Conservation (phyloP, 2,113 vertebrate genomes). For the Microcebus lehilahytsara region DNA sequence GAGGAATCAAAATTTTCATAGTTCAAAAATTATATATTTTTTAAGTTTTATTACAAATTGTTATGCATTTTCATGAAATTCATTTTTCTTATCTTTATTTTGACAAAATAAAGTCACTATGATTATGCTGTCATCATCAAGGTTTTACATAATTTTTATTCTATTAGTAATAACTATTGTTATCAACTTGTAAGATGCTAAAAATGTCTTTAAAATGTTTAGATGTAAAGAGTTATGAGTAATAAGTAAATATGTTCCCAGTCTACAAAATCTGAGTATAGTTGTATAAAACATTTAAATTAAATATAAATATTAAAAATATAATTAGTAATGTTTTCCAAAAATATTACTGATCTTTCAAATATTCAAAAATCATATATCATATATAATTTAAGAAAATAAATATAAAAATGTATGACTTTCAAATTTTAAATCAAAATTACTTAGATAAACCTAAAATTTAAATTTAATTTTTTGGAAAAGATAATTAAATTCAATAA, state of each 20-base stretch:
- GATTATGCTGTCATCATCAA: not conserved
- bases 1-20: not conserved
- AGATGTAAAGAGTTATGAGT: not conserved
- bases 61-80: not conserved
- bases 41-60: not conserved
- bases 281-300: not conserved
- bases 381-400: not conserved
- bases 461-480: not conserved
- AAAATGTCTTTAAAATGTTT: constrained; percentile 4
- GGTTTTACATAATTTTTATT: not conserved
- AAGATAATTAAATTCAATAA: not conserved
- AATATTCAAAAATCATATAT: not conserved
- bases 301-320: not conserved
- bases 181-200: not conserved
- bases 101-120: not conserved
- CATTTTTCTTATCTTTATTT: not conserved
- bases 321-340: not conserved
- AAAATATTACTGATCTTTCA: not conserved
- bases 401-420: not conserved
- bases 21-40: not conserved
- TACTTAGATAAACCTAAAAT: not conserved
- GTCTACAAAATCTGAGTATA: not conserved
- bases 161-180: not conserved
- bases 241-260: not conserved
- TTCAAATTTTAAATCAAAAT: not conserved